Conservation (phyloP, 2,113 vertebrate genomes). For the Enhydra lutris region DNA sequence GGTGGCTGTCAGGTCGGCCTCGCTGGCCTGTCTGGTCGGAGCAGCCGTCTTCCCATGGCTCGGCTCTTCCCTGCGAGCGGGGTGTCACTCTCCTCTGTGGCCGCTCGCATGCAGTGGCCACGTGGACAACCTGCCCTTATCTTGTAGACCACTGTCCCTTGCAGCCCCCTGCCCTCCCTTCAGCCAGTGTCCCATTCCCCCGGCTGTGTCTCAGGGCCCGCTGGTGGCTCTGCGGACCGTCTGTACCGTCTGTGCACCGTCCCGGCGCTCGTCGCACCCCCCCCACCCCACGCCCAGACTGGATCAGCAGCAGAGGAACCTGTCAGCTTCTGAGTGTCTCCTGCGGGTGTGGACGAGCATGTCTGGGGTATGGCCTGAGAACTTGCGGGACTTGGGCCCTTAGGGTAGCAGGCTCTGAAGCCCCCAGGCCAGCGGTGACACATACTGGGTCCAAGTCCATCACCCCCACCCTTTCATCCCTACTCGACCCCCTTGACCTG, state of each 20-base stretch:
- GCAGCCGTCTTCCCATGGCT: no score
- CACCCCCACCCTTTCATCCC: neutral
- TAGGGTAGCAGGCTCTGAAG: neutral
- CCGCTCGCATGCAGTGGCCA: neutral
- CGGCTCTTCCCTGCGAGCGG: neutral
- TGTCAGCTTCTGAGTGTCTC: neutral
- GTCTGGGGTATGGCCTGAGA: neutral
- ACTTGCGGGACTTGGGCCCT: neutral
- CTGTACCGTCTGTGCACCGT: fast-evolving
- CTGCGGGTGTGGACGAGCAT: neutral
- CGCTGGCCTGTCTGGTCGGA: neutral
- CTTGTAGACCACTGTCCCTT: neutral
- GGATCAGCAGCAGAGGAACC: neutral
- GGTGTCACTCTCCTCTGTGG: neutral
- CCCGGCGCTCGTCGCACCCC: neutral
- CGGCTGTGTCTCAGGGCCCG: neutral
- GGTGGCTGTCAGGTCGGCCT: neutral
- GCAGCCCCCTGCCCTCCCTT: neutral
- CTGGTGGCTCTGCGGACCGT: neutral
- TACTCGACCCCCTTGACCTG: neutral
- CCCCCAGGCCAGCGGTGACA: neutral
- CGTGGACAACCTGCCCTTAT: neutral
- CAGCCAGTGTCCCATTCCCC: neutral
- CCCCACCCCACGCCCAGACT: neutral
- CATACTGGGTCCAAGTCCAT: neutral